Percentiles rank a stretch among this genome's conserved stretches.
phyloP scores from a whole-genome alignment of 2,113 vertebrate species.

The Seriola rivoliana region DNA sequence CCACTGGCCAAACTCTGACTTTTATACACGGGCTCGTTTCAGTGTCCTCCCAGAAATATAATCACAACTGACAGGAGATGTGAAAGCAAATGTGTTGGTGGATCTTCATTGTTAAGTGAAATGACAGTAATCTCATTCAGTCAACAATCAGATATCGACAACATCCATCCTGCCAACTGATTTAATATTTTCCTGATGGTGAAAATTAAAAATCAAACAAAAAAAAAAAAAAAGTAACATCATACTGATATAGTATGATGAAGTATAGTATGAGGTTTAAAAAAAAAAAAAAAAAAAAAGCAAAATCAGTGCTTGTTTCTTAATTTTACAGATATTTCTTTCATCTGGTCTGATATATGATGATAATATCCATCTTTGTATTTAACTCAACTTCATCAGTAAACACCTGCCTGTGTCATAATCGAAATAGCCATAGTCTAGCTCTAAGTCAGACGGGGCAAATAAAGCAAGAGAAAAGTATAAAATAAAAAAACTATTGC shows the following conservation, averaged over 20 bases:
- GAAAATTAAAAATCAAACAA: no score
- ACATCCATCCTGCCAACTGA: neutral
- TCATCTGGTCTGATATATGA: neutral
- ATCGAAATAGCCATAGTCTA: neutral
- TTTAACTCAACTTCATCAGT: neutral
- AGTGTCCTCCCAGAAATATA: slow-evolving; percentile 25
- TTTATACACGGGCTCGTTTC: slow-evolving; percentile 42
- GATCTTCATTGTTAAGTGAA: neutral
- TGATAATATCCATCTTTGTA: neutral
- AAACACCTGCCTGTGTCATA: neutral
- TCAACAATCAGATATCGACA: neutral
- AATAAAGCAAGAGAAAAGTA: no score
- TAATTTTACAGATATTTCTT: no score
- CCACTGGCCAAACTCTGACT: slow-evolving; percentile 53
- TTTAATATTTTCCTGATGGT: neutral
- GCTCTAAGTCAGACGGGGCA: neutral
- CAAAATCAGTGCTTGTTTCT: no score
- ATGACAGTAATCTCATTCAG: neutral
- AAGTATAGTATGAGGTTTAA: no score
- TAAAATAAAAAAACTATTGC: no score
- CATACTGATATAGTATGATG: no score
- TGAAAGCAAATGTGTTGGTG: slow-evolving; percentile 39
- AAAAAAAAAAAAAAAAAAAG: no score
- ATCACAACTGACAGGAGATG: slow-evolving; percentile 45
- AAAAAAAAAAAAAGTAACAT: no score